Evolutionary conservation across 2,113 vertebrate genomes (phyloP).

Genomic region (Stigmatopora argus): DNA sequence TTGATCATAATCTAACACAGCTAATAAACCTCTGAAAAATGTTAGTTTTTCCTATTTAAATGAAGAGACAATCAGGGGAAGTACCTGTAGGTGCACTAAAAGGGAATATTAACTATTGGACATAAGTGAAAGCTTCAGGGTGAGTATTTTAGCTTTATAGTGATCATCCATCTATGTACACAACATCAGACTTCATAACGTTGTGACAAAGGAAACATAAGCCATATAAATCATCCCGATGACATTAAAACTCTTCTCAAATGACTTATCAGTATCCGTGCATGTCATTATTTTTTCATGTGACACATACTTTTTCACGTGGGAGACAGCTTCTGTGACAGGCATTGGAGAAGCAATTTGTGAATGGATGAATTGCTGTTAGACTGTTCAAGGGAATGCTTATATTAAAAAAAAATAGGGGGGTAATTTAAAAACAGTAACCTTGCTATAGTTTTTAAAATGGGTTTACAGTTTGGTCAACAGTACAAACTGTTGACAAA

Average conservation of each 20-base stretch:
- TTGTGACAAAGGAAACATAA: conserved; percentile 1
- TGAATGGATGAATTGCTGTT: not conserved
- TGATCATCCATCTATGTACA: conserved; percentile 14
- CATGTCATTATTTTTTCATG: conserved; percentile 18
- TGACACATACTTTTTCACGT: conserved; percentile 18
- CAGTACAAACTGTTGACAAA: conserved; percentile 50
- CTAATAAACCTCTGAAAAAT: not conserved
- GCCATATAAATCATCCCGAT: conserved; percentile 7
- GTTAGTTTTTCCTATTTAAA: not conserved
- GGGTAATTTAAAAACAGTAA: not conserved
- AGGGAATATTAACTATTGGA: too few species aligned
- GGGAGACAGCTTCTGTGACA: conserved; percentile 2
- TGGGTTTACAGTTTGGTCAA: not conserved
- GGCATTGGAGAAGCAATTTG: not conserved
- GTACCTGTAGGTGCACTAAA: too few species aligned
- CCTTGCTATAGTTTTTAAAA: not conserved
- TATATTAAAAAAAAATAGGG: conserved; percentile 2
- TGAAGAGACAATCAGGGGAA: too few species aligned
- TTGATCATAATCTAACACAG: not conserved
- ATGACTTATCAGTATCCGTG: not conserved
- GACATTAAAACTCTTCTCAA: not conserved
- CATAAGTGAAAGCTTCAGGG: too few species aligned
- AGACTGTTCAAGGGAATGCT: conserved; percentile 1
- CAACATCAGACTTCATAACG: conserved; percentile 13
- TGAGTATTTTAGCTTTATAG: conserved; percentile 1